Percentiles rank a stretch among this genome's conserved stretches.
These are phyloP conservation scores for Scylla paramamosain DNA, from an alignment of 1,140 invertebrate species.

Conservation along the genomic window DNA sequence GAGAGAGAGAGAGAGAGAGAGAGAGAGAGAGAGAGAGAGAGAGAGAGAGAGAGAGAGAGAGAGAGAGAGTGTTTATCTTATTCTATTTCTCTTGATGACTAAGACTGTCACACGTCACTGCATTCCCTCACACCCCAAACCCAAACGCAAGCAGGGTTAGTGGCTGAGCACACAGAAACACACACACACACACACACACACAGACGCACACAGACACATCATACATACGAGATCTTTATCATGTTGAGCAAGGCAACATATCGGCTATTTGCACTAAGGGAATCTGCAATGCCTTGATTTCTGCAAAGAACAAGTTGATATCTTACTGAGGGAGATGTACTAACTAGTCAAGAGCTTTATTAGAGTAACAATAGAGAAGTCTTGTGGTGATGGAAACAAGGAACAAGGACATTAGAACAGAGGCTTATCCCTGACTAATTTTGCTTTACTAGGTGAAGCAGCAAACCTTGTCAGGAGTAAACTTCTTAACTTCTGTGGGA, in stretches of 20 bases:
- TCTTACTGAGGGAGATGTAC: neutral
- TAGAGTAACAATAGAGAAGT: no score
- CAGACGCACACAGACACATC: neutral
- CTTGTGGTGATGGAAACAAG: no score
- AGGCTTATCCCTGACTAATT: no score
- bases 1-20: constrained; percentile 39
- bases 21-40: constrained; percentile 34
- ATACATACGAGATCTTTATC: constrained; percentile 72
- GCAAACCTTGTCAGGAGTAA: no score
- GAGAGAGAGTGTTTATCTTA: constrained; percentile 45
- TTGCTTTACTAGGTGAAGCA: no score
- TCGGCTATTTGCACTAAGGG: constrained; percentile 65
- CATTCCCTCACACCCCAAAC: neutral
- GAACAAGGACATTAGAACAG: no score
- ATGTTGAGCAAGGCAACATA: constrained; percentile 72
- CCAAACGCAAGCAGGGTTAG: neutral
- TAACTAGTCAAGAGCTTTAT: no score
- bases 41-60: constrained; percentile 28
- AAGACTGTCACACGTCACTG: neutral
- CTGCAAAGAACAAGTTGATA: constrained; percentile 48
- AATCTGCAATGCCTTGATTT: constrained; percentile 59
- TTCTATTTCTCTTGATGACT: neutral
- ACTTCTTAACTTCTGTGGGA: no score
- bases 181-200: neutral
- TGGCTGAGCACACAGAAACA: neutral